Conservation (phyloP, 2,888 invertebrate species). For the Pseudococcus jackbeardsleyi region DNA sequence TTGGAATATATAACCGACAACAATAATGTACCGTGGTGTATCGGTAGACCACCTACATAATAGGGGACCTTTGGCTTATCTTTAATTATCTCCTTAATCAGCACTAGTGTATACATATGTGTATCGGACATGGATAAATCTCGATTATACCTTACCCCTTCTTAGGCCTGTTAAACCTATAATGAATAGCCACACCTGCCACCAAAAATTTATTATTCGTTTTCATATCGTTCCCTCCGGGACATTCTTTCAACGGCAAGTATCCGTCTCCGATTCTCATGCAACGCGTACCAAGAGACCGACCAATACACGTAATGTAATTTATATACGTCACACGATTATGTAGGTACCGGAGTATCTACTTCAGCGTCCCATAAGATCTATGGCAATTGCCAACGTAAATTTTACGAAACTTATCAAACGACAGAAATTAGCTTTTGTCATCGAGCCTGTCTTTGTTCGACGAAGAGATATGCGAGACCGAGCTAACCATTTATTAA, state of each 20-base stretch:
- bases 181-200: constrained; percentile 62
- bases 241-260: constrained; percentile 61
- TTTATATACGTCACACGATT: constrained; percentile 54
- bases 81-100: constrained; percentile 61
- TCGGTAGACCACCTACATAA: constrained; percentile 60
- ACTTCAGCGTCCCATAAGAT: background rate
- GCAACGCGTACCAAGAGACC: background rate
- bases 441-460: constrained; percentile 22
- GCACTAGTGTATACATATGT: constrained; percentile 43
- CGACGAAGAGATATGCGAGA: background rate
- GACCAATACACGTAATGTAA: constrained; percentile 43
- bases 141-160: constrained; percentile 47
- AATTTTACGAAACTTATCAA: constrained; percentile 48
- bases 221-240: constrained; percentile 61
- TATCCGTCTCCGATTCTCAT: constrained; percentile 52
- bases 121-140: constrained; percentile 56
- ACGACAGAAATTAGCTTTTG: constrained; percentile 50
- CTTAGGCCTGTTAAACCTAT: constrained; percentile 51
- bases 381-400: constrained; percentile 3
- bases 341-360: background rate
- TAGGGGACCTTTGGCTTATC: constrained; percentile 60
- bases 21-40: constrained; percentile 16
- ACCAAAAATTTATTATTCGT: constrained; percentile 62
- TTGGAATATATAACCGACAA: background rate
- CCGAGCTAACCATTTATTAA: background rate